Percentiles rank a stretch among this genome's conserved stretches.
These are phyloP conservation scores for Aphidius gifuensis DNA, from an alignment of 1,140 invertebrate genomes.

Conservation along the genomic window DNA sequence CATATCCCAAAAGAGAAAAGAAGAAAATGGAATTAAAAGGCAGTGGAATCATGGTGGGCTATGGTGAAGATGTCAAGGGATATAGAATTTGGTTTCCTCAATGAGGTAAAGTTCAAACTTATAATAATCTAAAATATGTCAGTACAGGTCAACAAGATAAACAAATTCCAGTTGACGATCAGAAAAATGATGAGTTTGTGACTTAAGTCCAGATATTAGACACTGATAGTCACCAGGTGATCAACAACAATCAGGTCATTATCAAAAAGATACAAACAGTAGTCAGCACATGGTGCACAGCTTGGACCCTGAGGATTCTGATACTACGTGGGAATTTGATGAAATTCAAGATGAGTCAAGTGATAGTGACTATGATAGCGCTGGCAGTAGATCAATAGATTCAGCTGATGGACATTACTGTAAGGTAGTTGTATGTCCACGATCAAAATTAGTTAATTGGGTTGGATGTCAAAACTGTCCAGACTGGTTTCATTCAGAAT, in stretches of 20 bases:
- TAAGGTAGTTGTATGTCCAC: no score
- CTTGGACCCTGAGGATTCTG: not conserved
- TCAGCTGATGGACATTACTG: no score
- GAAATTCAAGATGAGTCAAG: not conserved
- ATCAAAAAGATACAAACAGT: not conserved
- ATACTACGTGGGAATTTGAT: not conserved
- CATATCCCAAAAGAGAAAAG: conserved; percentile 24
- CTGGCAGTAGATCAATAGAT: no score
- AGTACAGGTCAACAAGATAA: not conserved
- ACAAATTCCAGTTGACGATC: not conserved
- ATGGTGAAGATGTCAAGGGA: conserved; percentile 23
- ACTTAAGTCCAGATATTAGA: no score
- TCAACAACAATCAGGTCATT: not conserved
- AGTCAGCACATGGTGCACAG: not conserved
- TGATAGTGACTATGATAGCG: not conserved
- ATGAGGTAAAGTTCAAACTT: not conserved
- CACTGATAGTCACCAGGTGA: no score
- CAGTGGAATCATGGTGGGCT: conserved; percentile 29
- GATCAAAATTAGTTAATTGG: no score
- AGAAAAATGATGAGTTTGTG: not conserved
- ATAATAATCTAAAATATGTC: conserved; percentile 7
- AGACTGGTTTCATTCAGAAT: no score
- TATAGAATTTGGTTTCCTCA: conserved; percentile 11
- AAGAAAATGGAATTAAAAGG: conserved; percentile 6
- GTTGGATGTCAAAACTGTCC: no score